Conservation (phyloP, 1,140 invertebrate genomes). For the Microplitis demolitor region DNA sequence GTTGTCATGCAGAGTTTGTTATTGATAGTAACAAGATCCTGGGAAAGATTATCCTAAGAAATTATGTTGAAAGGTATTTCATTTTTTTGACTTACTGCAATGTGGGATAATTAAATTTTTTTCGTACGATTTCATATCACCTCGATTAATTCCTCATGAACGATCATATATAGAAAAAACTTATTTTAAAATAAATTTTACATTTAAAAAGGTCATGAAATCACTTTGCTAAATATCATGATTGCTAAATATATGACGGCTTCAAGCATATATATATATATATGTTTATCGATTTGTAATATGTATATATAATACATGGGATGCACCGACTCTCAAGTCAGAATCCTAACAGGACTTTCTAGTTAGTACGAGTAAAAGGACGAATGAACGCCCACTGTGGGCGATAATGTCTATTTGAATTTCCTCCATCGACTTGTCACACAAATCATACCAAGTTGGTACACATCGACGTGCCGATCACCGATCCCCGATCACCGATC, state of each 20-base stretch:
- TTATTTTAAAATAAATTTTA: too few species aligned
- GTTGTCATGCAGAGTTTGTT: conserved; percentile 21
- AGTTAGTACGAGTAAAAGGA: conserved; percentile 35
- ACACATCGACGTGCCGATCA: neutral
- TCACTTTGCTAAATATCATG: too few species aligned
- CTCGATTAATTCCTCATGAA: too few species aligned
- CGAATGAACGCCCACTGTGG: conserved; percentile 32
- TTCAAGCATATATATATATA: neutral
- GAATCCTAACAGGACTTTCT: conserved; percentile 38
- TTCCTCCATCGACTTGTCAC: conserved; percentile 11
- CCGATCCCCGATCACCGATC: conserved; percentile 7
- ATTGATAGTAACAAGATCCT: conserved; percentile 22
- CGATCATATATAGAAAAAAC: too few species aligned
- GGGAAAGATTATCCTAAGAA: conserved; percentile 1
- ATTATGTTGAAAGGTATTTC: conserved; percentile 5
- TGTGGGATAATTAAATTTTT: neutral
- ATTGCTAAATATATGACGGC: too few species aligned
- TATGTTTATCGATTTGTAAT: neutral
- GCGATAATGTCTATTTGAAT: conserved; percentile 29
- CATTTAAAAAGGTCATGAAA: too few species aligned
- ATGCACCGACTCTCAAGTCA: conserved; percentile 24
- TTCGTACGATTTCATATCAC: too few species aligned
- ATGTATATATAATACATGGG: conserved; percentile 24
- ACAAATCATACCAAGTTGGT: conserved; percentile 15
- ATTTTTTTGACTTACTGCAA: neutral